Evolutionary conservation across 2,113 vertebrate genomes (phyloP).

Genomic region (Garra rufa): DNA sequence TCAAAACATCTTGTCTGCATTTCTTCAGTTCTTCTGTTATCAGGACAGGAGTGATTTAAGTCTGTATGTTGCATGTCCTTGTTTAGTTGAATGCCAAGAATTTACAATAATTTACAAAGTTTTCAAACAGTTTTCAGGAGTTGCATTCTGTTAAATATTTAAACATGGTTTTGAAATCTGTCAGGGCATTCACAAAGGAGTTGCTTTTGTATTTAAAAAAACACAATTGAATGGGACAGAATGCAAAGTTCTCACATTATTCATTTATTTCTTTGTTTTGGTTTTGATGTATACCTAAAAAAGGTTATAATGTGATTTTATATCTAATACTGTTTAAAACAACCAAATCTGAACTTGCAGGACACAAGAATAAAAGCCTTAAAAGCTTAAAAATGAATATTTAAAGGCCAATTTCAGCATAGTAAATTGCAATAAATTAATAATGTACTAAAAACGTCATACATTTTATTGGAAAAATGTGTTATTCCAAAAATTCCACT

Average conservation of each 20-base stretch:
- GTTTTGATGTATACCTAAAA: no score
- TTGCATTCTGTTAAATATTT: no score
- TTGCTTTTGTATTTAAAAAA: background rate
- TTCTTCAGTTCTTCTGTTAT: background rate
- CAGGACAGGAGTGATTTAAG: background rate
- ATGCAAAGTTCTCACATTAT: background rate
- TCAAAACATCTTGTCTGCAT: background rate
- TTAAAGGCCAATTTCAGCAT: no score
- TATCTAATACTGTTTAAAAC: background rate
- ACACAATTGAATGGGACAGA: background rate
- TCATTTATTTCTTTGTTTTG: background rate
- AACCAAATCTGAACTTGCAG: background rate
- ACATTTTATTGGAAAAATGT: no score
- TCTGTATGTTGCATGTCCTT: background rate
- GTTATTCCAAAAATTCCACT: no score
- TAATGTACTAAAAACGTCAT: no score
- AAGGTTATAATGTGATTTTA: background rate
- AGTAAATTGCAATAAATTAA: no score
- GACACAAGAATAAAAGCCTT: background rate
- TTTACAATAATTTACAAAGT: background rate
- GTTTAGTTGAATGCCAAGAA: background rate
- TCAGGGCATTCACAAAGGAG: no score
- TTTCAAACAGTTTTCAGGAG: background rate
- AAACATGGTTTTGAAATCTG: no score
- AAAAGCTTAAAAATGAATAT: no score